A percentile compares a stretch with the other conserved stretches of the same genome.
Evolutionary conservation across 2,888 invertebrate species (phyloP).

Genomic region (Boloria selene): DNA sequence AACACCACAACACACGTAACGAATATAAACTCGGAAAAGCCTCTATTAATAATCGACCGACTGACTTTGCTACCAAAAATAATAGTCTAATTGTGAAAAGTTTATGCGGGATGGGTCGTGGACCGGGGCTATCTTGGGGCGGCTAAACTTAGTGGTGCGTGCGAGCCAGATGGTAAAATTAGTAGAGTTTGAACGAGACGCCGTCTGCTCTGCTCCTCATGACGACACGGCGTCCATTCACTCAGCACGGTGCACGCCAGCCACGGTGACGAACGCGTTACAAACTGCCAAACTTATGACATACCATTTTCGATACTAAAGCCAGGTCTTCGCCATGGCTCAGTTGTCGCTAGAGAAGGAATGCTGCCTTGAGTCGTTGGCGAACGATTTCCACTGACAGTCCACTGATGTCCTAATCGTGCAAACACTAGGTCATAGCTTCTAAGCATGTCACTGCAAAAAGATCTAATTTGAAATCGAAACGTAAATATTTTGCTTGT

Average conservation of each 20-base stretch:
- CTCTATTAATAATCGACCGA: slow-evolving; percentile 84
- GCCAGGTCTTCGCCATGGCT: slow-evolving; percentile 51
- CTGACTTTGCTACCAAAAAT: slow-evolving; percentile 84
- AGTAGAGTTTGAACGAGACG: slow-evolving; percentile 74
- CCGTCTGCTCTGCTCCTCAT: slow-evolving; percentile 74
- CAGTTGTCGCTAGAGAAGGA: slow-evolving; percentile 24
- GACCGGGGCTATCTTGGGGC: slow-evolving; percentile 83
- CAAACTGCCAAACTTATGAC: slow-evolving; percentile 79
- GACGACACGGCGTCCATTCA: slow-evolving; percentile 75
- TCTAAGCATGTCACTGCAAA: not conserved
- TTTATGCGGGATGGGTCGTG: slow-evolving; percentile 83
- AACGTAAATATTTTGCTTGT: no score
- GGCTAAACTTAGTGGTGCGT: slow-evolving; percentile 83
- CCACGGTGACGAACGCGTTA: slow-evolving; percentile 58
- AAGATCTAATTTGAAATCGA: not conserved
- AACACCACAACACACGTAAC: slow-evolving; percentile 83
- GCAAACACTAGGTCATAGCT: not conserved
- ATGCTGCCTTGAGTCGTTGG: slow-evolving; percentile 32
- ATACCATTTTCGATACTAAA: slow-evolving; percentile 67
- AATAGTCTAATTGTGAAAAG: slow-evolving; percentile 84
- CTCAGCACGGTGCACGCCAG: slow-evolving; percentile 52
- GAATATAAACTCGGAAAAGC: slow-evolving; percentile 83
- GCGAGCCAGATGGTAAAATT: slow-evolving; percentile 81
- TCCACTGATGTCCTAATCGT: slow-evolving; percentile 11
- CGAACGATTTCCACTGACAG: slow-evolving; percentile 7